Base-by-base conservation (phyloP, 1,140 invertebrate species). In the Argopecten irradians region DNA sequence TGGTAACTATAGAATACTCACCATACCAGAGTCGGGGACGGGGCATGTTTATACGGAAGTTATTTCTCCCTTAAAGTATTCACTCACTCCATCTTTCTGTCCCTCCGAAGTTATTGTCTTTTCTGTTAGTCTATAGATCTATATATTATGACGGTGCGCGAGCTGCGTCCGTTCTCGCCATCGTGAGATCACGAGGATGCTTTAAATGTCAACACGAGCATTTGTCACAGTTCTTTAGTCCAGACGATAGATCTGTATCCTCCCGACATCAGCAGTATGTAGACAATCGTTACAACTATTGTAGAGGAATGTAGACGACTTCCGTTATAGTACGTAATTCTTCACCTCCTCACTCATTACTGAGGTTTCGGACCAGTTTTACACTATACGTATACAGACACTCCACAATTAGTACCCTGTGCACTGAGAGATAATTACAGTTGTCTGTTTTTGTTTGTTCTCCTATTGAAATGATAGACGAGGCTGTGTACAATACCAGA, bases 201-300 rank as follows among this genome's bases (percentile, higher is more conserved):
- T 22, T 71, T 71, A 71, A 71, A 71, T 71, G 55, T 71, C 55
- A 71, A 71, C 55, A 71, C n/a, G 3, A 28, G 22, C 28, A 71
- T 71, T 71, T 71, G 55, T 71, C 55, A 11, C 55, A 71, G 55
- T 16, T 71, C 55, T 71, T 71, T 71, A 71, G 55, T 71, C 55
- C 55, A 71, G 55, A 71, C 55, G n/a, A 7, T 28, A 71, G 5
- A 16, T 5, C 7, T 71, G n/a, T 71, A 28, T 71, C 22, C 55
- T 71, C 55, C 28, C 43, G 13, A 46, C 55, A 71, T 71, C 55
- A 71, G 36, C 36, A 39, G 16, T n/a, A 71, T 71, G n/a, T 28
- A 71, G 22, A 46, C 43, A 46, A 46, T 46, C 9, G 55, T n/a
- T 28, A 71, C 19, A 28, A 71, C 55, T 28, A 71, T 71, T 71